Evolutionary conservation across 30 jellyfish, hydroid and myxozoan genomes (phyloP).

Genomic region (Turritopsis dohrnii): DNA sequence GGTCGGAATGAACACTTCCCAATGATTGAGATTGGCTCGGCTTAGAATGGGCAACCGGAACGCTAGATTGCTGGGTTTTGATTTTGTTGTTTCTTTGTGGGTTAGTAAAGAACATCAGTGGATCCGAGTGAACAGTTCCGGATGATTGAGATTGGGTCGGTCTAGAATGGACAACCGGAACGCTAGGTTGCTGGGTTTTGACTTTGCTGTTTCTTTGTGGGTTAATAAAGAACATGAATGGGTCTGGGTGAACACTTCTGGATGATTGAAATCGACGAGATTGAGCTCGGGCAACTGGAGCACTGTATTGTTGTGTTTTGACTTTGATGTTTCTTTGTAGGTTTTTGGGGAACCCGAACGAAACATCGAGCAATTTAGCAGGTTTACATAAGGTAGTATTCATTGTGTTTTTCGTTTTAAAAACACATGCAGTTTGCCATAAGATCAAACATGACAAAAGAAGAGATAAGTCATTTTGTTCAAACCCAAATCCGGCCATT

Average conservation of each 20-base stretch:
- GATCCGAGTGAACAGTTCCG: background rate
- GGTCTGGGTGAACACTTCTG: background rate
- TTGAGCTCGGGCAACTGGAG: background rate
- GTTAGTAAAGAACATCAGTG: background rate
- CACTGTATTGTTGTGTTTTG: background rate
- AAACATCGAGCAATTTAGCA: background rate
- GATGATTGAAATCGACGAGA: background rate
- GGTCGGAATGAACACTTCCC: background rate
- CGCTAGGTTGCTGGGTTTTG: background rate
- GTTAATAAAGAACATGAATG: background rate
- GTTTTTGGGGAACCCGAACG: background rate
- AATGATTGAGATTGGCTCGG: background rate
- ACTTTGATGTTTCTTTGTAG: background rate
- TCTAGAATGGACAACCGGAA: background rate
- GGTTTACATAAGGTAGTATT: background rate
- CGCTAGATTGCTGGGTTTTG: background rate
- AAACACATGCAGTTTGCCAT: background rate
- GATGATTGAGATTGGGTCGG: background rate
- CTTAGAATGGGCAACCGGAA: background rate
- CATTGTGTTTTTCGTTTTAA: background rate
- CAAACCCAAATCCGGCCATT: background rate
- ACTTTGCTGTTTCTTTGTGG: background rate
- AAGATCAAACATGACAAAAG: background rate
- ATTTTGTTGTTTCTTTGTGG: background rate
- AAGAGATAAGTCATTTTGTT: background rate